Percentiles rank a stretch among this genome's conserved stretches.
phyloP scores from a whole-genome alignment of 2,113 vertebrate genomes.

The Brienomyrus brachyistius region DNA sequence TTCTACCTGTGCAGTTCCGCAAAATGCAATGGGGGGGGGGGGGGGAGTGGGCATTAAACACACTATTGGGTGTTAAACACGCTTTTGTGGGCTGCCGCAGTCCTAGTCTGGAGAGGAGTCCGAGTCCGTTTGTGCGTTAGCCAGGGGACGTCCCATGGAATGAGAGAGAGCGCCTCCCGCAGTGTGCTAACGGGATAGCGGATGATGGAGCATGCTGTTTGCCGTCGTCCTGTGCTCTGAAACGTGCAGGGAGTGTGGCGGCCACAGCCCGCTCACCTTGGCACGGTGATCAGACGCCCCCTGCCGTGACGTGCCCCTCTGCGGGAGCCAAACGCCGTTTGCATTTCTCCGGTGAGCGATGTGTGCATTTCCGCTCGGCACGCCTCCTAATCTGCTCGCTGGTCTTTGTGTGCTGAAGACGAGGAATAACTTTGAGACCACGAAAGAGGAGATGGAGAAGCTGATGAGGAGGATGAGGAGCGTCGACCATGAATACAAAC shows the following conservation, averaged over 20 bases:
- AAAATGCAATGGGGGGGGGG: background rate
- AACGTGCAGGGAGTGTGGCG: background rate
- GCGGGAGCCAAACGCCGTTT: background rate
- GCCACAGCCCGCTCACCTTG: background rate
- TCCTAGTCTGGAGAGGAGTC: background rate
- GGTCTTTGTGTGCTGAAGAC: slow-evolving; percentile 64
- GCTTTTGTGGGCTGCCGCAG: background rate
- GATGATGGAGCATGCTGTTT: background rate
- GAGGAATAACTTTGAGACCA: slow-evolving; percentile 97
- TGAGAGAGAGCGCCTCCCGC: background rate
- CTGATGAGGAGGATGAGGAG: slow-evolving; percentile 95
- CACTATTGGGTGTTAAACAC: background rate
- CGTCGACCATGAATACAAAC: slow-evolving; percentile 84
- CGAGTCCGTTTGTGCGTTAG: background rate
- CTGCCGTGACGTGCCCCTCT: background rate
- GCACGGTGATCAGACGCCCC: background rate
- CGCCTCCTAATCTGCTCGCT: background rate
- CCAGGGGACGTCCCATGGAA: background rate
- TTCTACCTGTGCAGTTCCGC: background rate
- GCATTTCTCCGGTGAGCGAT: background rate
- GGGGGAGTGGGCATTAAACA: background rate
- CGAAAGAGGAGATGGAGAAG: slow-evolving; percentile 87
- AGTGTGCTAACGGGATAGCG: background rate
- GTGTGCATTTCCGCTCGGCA: background rate
- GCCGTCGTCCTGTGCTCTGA: background rate